Conservation (phyloP, 2,888 invertebrate genomes). For the Lasiommata megera region DNA sequence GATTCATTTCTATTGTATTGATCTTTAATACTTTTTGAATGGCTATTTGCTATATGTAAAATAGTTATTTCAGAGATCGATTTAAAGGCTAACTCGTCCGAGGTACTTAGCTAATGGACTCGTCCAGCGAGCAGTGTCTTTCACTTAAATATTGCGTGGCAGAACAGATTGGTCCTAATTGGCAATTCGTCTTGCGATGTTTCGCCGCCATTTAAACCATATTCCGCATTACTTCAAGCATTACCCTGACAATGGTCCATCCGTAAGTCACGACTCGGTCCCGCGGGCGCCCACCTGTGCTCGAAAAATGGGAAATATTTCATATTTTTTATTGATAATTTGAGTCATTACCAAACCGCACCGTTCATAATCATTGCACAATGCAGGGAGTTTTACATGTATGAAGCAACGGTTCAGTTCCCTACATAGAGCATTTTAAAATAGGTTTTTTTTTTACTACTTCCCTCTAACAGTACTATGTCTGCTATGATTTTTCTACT, state of each 20-base stretch:
- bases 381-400: conserved; percentile 16
- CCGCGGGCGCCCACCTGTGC: conserved; percentile 70
- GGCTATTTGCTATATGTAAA: too few relatives aligned
- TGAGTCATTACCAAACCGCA: conserved; percentile 51
- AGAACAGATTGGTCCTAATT: conserved; percentile 47
- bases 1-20: too few relatives aligned
- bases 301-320: conserved; percentile 56
- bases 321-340: conserved; percentile 53
- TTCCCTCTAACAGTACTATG: too few relatives aligned
- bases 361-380: conserved; percentile 44
- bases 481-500: too few relatives aligned
- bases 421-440: not conserved
- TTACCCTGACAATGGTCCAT: conserved; percentile 45
- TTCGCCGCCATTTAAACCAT: conserved; percentile 47
- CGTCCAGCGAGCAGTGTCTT: conserved; percentile 23
- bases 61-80: too few relatives aligned
- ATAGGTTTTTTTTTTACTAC: not conserved
- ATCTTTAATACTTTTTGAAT: too few relatives aligned
- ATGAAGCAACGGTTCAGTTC: not conserved
- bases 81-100: not conserved
- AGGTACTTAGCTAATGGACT: conserved; percentile 17
- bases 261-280: conserved; percentile 75
- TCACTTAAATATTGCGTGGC: conserved; percentile 31
- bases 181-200: conserved; percentile 56
- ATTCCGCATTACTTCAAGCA: conserved; percentile 55